Evolutionary conservation across 1,140 invertebrate genomes (phyloP).

Genomic region (Anthonomus grandis): DNA sequence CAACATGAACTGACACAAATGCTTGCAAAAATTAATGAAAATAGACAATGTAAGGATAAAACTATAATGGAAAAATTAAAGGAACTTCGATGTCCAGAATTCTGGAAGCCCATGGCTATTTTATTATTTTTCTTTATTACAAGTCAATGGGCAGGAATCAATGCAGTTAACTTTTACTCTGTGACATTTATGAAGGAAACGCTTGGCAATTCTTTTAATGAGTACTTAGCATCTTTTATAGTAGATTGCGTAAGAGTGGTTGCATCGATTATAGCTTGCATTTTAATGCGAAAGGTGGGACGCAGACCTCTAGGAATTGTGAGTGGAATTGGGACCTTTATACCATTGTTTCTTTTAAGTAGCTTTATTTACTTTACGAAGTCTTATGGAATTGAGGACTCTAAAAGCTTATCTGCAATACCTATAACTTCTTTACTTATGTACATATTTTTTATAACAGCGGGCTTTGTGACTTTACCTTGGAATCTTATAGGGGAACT

Average conservation of each 20-base stretch:
- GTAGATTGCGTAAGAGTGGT: constrained; percentile 66
- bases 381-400: neutral
- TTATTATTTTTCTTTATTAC: constrained; percentile 60
- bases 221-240: constrained; percentile 60
- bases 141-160: constrained; percentile 62
- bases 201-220: constrained; percentile 52
- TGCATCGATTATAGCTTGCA: constrained; percentile 57
- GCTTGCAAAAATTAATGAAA: constrained; percentile 46
- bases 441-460: constrained; percentile 57
- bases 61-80: constrained; percentile 18
- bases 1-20: constrained; percentile 52
- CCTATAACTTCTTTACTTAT: constrained; percentile 53
- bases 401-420: constrained; percentile 27
- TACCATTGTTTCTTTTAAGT: constrained; percentile 54
- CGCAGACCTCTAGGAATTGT: constrained; percentile 57
- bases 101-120: constrained; percentile 58
- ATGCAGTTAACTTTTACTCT: constrained; percentile 72
- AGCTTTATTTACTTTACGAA: constrained; percentile 33
- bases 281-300: constrained; percentile 57
- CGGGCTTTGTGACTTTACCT: constrained; percentile 63
- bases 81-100: constrained; percentile 46
- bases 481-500: constrained; percentile 69
- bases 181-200: constrained; percentile 60
- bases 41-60: constrained; percentile 6
- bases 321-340: constrained; percentile 56